Conservation (phyloP, 1,140 invertebrate species). For the Platyscapa corneri region DNA sequence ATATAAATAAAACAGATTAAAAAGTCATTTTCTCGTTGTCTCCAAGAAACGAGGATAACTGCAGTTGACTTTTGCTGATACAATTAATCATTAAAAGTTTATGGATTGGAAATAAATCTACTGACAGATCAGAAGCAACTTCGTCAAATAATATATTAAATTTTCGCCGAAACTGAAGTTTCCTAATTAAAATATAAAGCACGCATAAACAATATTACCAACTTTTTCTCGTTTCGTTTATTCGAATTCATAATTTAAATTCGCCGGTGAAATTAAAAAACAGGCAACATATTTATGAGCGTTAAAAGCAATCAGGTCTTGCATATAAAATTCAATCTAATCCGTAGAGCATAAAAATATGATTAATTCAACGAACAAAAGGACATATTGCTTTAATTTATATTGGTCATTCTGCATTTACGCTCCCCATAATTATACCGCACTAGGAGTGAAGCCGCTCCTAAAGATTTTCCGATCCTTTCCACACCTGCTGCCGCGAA, state of each 20-base stretch:
- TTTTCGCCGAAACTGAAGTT: too few relatives aligned
- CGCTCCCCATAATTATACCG: not conserved
- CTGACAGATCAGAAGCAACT: not conserved
- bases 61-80: conserved; percentile 5
- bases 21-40: conserved; percentile 17
- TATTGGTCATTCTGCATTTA: not conserved
- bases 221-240: not conserved
- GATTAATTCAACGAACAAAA: not conserved
- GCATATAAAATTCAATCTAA: not conserved
- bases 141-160: not conserved
- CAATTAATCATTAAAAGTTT: conserved; percentile 2
- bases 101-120: not conserved
- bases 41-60: conserved; percentile 19
- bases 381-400: not conserved
- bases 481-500: not conserved
- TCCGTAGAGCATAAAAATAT: not conserved
- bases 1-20: conserved; percentile 22
- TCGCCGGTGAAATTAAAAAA: not conserved
- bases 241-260: not conserved
- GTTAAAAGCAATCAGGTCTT: not conserved
- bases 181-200: too few relatives aligned
- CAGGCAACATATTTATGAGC: not conserved
- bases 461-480: not conserved
- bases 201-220: too few relatives aligned
- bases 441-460: not conserved